Evolutionary conservation across 2,888 invertebrate species (phyloP), one percentile per base, ranked within the genome.

Genomic region (Pheosia tremula): DNA sequence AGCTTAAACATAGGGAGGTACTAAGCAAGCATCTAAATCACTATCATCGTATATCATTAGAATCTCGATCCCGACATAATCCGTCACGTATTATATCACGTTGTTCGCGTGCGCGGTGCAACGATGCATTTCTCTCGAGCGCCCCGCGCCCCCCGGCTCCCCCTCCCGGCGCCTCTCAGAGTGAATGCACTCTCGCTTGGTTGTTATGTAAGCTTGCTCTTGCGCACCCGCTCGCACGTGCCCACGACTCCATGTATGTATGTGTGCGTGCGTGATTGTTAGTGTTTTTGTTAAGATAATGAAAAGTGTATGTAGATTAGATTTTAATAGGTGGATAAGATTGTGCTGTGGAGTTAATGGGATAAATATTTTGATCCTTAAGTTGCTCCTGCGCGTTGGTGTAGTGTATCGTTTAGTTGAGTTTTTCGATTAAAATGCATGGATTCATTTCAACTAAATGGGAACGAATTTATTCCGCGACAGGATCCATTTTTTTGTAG

Each of bases 121-220:
- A 75, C 87, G 86, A 77, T 89, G 89, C 90, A 86, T 84, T 83
- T 78, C 83, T 79, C 84, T 75, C 71, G 65, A 64, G 66, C 67
- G 77, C 68, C 65, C 63, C 61, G 58, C 66, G 66, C 56, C 53
- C 56, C 49, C 50, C 52, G 60, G 8, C 53, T 57, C 62, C 60
- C 65, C 68, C 67, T 64, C 72, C 59, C 78, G 71, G 58, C 58
- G 60, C 59, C 56, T 49, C 63, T 61, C 72, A 72, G 84, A 90
- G 91, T 91, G 88, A 91, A 91, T 90, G 92, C 91, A 91, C 92
- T 91, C 91, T 89, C 88, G 88, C 85, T 80, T 80, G 72, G 69
- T 67, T 80, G 85, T 91, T 91, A 90, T 84, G 87, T 90, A 91
- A 91, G 82, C 81, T 64, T 72, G 75, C 79, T 74, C 72, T 77